Evolutionary conservation across 2,113 vertebrate genomes (phyloP), one percentile per base, ranked within the genome.

Genomic region (Passerina amoena): DNA sequence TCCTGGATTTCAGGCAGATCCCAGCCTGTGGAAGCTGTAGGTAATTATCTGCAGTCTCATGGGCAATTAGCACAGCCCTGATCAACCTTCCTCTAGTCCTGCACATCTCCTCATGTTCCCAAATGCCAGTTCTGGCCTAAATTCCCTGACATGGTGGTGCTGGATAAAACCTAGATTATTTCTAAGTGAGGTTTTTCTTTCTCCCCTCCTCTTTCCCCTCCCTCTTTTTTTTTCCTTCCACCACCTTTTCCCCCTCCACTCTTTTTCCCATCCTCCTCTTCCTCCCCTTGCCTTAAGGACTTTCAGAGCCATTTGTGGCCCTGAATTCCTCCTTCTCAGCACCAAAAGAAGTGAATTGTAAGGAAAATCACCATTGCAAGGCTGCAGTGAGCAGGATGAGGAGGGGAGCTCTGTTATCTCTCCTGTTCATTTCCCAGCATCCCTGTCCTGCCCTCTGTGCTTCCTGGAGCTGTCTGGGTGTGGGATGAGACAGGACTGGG

Each of bases 391-490:
- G 66, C 33, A 1, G 24, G 40, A 31, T 48, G 79, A 85, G 82
- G 61, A 92, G 50, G 71, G 42, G 59, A 66, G 3, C 31, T 42
- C 35, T 31, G 5, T 23, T 82, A 17, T 22, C 53, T 54, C n/a
- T 38, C 5, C 17, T 27, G 35, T 59, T 64, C 11, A 1, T 8
- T 63, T 64, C 57, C 4, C 7, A 65, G 11, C 21, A 11, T 38
- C 70, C 71, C 31, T 7, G 38, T 17, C 19, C 60, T 40, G 73
- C 16, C 0, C 1, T 12, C 27, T 0, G 8, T 3, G 7, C 27
- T 40, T 18, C 40, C 48, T 8, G 3, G 70, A 50, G 35, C 40
- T 12, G 23, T 50, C 18, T 69, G 79, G 79, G 30, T 59, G 53
- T 70, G 66, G 35, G 79, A 60, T 69, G 19, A 59, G 78, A 9